A percentile compares a stretch with the other conserved stretches of the same genome.
Conservation (phyloP, 2,113 vertebrate species). For the Embiotoca jacksoni region DNA sequence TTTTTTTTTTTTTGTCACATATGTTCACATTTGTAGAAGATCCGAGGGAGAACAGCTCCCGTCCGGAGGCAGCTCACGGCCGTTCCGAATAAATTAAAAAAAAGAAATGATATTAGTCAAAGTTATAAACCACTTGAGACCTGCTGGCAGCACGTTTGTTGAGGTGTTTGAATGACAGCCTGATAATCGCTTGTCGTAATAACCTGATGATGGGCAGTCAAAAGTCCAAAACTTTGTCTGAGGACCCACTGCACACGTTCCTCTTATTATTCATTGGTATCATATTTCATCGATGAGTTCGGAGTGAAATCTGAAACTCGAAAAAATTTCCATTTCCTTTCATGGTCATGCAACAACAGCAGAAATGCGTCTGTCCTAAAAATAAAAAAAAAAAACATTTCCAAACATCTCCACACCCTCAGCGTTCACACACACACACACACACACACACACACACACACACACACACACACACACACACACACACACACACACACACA, state of each 20-base stretch:
- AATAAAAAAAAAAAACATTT: neutral
- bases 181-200: slow-evolving; percentile 20
- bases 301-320: too few species aligned
- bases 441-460: too few species aligned
- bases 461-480: too few species aligned
- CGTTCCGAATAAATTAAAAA: too few species aligned
- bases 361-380: neutral
- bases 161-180: slow-evolving; percentile 22
- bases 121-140: slow-evolving; percentile 19
- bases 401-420: slow-evolving; percentile 32
- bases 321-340: too few species aligned
- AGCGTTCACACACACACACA: neutral
- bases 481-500: neutral
- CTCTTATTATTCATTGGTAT: too few species aligned
- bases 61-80: neutral
- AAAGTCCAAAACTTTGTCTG: too few species aligned
- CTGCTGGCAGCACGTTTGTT: slow-evolving; percentile 2
- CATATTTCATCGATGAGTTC: too few species aligned
- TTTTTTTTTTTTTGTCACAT: too few species aligned
- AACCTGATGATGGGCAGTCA: slow-evolving; percentile 12
- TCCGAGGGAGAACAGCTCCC: neutral
- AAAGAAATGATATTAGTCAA: slow-evolving; percentile 1
- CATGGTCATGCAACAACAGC: neutral
- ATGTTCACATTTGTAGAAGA: neutral
- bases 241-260: too few species aligned